phyloP scores from a whole-genome alignment of 2,888 invertebrate genomes.

The Malthinus seriepunctatus region DNA sequence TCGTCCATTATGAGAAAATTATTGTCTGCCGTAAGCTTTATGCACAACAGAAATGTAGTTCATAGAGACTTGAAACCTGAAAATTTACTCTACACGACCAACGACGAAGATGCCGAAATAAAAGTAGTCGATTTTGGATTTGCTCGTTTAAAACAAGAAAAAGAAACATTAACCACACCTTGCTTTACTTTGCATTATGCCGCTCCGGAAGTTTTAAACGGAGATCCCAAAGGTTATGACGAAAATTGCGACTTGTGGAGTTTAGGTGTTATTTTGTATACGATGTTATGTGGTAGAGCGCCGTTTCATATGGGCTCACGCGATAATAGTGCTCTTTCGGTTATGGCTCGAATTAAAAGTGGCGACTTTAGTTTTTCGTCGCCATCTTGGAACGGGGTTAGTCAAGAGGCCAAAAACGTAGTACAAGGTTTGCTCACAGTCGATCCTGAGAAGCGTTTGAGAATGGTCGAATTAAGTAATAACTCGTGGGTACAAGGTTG shows the following conservation, averaged over 20 bases:
- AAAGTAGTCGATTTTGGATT: slow-evolving; percentile 98
- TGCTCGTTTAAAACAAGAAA: slow-evolving; percentile 73
- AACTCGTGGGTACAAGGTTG: slow-evolving; percentile 68
- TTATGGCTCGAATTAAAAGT: slow-evolving; percentile 78
- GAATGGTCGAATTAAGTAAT: slow-evolving; percentile 67
- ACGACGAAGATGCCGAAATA: slow-evolving; percentile 63
- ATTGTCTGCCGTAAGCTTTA: slow-evolving; percentile 79
- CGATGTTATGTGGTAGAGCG: slow-evolving; percentile 78
- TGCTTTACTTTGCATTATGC: slow-evolving; percentile 95
- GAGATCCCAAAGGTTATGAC: slow-evolving; percentile 73
- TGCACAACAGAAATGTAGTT: slow-evolving; percentile 84
- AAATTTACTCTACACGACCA: slow-evolving; percentile 70
- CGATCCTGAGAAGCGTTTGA: slow-evolving; percentile 72
- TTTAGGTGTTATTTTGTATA: slow-evolving; percentile 83
- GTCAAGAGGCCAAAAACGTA: slow-evolving; percentile 73
- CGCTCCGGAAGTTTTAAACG: slow-evolving; percentile 87
- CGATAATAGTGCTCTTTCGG: slow-evolving; percentile 72
- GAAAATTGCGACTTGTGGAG: slow-evolving; percentile 96
- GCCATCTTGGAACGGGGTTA: slow-evolving; percentile 72
- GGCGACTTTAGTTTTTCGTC: slow-evolving; percentile 79
- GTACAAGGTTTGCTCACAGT: slow-evolving; percentile 77
- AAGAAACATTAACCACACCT: slow-evolving; percentile 73
- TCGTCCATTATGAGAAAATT: slow-evolving; percentile 80
- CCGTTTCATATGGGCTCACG: slow-evolving; percentile 78
- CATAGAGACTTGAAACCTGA: slow-evolving; percentile 96